Evolutionary conservation across 2,888 invertebrate genomes (phyloP), one percentile per base, ranked within the genome.

Genomic region (Microctonus brassicae): DNA sequence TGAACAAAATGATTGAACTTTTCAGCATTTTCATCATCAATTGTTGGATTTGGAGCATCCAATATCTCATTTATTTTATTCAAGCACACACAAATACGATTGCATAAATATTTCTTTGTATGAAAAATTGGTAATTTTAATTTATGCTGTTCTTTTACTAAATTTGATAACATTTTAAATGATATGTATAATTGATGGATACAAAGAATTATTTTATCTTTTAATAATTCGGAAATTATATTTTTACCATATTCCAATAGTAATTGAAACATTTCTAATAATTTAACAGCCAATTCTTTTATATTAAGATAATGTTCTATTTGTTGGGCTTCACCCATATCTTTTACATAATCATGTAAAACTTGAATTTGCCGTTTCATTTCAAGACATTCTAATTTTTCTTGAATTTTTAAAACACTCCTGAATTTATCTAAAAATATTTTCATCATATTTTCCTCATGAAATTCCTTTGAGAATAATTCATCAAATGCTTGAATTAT

Each of bases 251-350:
- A 86, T 69, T 75, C 70, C 74, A 84, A 84, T 17, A 87, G 68
- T 0, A 82, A 81, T 11, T 75, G 78, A 11, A 87, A 78, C 52
- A 86, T 75, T 61, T 86, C 85, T 26, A 83, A 61, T 68, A 87
- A 78, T 0, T 82, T 85, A 26, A 75, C 79, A 11, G 86, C 87
- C 11, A 87, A 76, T 76, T 87, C 87, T 75, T 86, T 86, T 24
- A 87, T 86, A 73, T 87, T 86, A 75, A 82, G 82, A 63, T 84
- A 81, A 75, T 86, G 86, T 76, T 87, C 87, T 22, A 87, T 85
- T 65, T 84, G 84, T 55, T 80, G 79, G 0, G 80, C 81, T 53
- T 76, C 73, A n/a, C 84, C 83, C 87, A 87, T 87, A 73, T 86
- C 87, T 69, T 77, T 80, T 0, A 87, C 78, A 63, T 87, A 87